A percentile compares a stretch with the other conserved stretches of the same genome.
These are phyloP conservation scores for Microcaecilia unicolor DNA, from an alignment of 2,797 vertebrate species.

Conservation along the genomic window DNA sequence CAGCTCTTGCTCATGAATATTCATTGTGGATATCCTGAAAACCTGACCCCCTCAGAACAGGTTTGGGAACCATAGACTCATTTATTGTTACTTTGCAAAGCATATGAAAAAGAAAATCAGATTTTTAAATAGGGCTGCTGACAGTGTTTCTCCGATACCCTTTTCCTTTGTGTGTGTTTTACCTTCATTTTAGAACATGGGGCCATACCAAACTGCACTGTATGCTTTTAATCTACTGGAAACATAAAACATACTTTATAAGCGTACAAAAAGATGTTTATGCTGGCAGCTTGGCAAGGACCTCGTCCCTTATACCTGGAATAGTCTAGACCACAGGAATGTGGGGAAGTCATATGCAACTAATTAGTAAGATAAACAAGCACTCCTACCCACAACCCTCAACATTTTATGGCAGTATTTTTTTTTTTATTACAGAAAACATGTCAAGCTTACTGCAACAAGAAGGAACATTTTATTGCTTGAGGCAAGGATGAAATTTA, in stretches of 20 bases:
- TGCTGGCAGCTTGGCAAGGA: slow-evolving; percentile 27
- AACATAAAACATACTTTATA: no score
- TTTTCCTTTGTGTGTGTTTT: slow-evolving; percentile 28
- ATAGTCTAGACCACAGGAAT: slow-evolving; percentile 39
- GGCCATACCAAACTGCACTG: slow-evolving; percentile 15
- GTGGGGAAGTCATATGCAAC: slow-evolving; percentile 20
- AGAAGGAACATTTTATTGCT: neutral
- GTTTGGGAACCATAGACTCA: no score
- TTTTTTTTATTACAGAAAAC: slow-evolving; percentile 20
- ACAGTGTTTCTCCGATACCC: slow-evolving; percentile 25
- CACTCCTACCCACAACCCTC: slow-evolving; percentile 25
- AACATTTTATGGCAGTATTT: slow-evolving; percentile 16
- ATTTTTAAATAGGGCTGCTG: no score
- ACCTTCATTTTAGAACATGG: slow-evolving; percentile 25
- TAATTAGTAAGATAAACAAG: slow-evolving; percentile 30
- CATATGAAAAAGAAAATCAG: slow-evolving; percentile 5
- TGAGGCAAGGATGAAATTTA: no score
- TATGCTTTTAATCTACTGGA: slow-evolving; percentile 30
- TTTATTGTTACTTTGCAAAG: slow-evolving; percentile 6
- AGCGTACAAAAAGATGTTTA: no score
- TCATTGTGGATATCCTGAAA: no score
- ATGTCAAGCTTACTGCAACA: slow-evolving; percentile 3
- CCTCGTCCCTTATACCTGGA: slow-evolving; percentile 26
- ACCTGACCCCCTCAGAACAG: no score
- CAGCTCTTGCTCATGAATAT: no score